Evolutionary conservation across 2,797 vertebrate species (phyloP), one percentile per base, ranked within the genome.

Genomic region (Falco peregrinus): DNA sequence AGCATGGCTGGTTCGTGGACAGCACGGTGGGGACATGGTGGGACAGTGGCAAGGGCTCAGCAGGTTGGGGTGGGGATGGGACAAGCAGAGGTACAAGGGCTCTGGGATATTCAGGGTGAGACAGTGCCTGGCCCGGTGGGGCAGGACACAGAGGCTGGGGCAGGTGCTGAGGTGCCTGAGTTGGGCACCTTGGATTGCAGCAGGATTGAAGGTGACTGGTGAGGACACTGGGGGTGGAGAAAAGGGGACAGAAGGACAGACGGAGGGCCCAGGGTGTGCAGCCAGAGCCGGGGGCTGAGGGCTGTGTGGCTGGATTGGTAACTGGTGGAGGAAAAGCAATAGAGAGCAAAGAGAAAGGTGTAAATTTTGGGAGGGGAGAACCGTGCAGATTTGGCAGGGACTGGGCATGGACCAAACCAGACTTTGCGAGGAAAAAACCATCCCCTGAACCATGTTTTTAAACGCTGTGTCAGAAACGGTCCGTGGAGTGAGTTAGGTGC

Each of bases 381-480:
- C 35, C 39, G 0, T 0, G 0, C 10, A 3, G 39, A 18, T 78
- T 71, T 51, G 65, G 14, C 45, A 33, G 61, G 48, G 65, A 2
- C 13, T 16, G 35, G 29, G n/a, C 26, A 11, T 7, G 12, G 47
- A 7, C 33, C 0, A 3, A 22, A 11, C 12, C 13, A 7, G 54
- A 41, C 31, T 85, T 24, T 25, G 5, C 15, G 7, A 61, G 37
- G 33, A 1, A 31, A 22, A 65, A 16, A 0, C 1, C 7, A 4
- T 22, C 24, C 14, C 29, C 48, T 1, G 13, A 37, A 5, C 51
- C 37, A 10, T 1, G 0, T 26, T 87, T 87, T 48, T 14, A 18
- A 64, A 5, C 2, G 25, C 70, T 2, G 1, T 28, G 0, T 45
- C 17, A 10, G 57, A 45, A 84, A 13, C 2, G 2, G 47, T 48